Evolutionary conservation across 2,113 vertebrate species (phyloP), one percentile per base, ranked within the genome.

Genomic region (Vulpes vulpes): DNA sequence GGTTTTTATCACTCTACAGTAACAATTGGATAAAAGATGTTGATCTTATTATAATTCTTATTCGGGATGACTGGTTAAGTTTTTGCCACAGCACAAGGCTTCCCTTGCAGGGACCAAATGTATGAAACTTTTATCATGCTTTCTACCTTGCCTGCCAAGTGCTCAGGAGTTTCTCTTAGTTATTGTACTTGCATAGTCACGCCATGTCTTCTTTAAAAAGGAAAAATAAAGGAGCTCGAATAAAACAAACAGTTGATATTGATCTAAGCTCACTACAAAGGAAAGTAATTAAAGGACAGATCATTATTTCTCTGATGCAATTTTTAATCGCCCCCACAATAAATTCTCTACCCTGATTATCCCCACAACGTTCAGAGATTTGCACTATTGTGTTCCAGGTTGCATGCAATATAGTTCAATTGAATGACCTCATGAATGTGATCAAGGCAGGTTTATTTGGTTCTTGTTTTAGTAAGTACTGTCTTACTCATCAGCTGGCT

Each of bases 221-320:
- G 12, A 95, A 92, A 96, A 89, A 67, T 14, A 97, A 97, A 59
- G 89, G 3, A 9, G 88, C 95, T 97, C 32, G 86, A 98, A 96
- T 97, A 97, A 98, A 96, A 82, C 94, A 91, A 96, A 93, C 92
- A 96, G 30, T 82, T 98, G 95, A 94, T 98, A 96, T 94, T 98
- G 83, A 98, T 98, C 94, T 98, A 98, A 98, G 94, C 51, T 97
- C 91, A 89, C 95, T 98, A 94, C 96, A 98, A 95, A 98, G 89
- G 65, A 98, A 98, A 97, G 92, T 96, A 98, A 98, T 98, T 97
- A 97, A 98, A 98, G 95, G 94, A 60, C 0, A 73, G 97, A 97
- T 98, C 97, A 97, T 98, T 98, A 82, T 81, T 98, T 65, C 94
- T 96, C 79, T 97, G 97, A 98, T 96, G 97, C 92, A 98, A 98